Evolutionary conservation across 1,140 invertebrate species (phyloP), one percentile per base, ranked within the genome.

Genomic region (Eriosoma lanigerum): DNA sequence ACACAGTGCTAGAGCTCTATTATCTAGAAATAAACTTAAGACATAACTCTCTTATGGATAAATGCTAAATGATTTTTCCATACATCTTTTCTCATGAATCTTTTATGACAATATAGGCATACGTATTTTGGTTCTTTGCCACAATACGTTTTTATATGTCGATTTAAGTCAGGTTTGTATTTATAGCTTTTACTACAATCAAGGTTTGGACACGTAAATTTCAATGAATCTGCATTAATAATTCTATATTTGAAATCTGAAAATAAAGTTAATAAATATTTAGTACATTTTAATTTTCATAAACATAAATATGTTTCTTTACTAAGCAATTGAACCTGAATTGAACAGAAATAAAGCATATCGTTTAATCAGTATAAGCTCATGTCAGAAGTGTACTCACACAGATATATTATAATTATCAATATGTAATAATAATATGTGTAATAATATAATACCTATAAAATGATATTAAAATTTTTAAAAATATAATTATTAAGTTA

Each of bases 101-200:
- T 85, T 76, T 86, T 86, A 21, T 24, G 13, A 81, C 86, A 87
- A 50, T 84, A 82, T 12, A 82, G 83, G 81, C 86, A 87, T 2
- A 83, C 82, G 75, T 86, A 86, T 78, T 85, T 84, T 15, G 86
- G 86, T 46, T 84, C 80, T 58, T 91, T 90, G 66, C 89, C 90
- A 83, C 87, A 88, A 82, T 88, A 87, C 83, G 87, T 87, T 81
- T 87, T 86, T 81, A 87, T 87, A 84, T 88, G 87, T 81, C 87
- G 83, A 38, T 87, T 88, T n/a, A 88, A 84, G 38, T 87, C 83
- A 32, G 80, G 73, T 75, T 83, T 83, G 54, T 83, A 82, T 48
- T 83, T 82, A 46, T 83, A 83, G 21, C 88, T 88, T 46, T 81
- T 82, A 19, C 10, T 8, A 66, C 83, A 84, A 48, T 81, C 78